These are phyloP conservation scores for Mycetomoellerius zeteki DNA, from an alignment of 1,140 invertebrate genomes.

Conservation along the genomic window DNA sequence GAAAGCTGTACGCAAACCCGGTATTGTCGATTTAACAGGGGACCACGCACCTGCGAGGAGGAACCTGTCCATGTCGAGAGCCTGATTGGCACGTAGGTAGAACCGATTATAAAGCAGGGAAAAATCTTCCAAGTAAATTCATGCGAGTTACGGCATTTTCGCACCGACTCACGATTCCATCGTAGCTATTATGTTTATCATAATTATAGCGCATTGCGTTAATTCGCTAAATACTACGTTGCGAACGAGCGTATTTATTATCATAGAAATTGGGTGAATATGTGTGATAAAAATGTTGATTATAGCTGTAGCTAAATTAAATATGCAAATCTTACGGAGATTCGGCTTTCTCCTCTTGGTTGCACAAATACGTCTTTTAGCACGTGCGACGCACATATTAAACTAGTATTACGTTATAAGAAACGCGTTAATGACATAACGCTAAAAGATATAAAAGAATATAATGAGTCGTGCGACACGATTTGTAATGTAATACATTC, in stretches of 20 bases:
- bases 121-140: slow-evolving; percentile 40
- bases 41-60: slow-evolving; percentile 1
- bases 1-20: slow-evolving; percentile 31
- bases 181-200: slow-evolving; percentile 22
- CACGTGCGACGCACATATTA: background rate
- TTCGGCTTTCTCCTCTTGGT: background rate
- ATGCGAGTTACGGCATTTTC: slow-evolving; percentile 30
- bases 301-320: background rate
- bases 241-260: slow-evolving; percentile 38
- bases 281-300: slow-evolving; percentile 17
- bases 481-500: background rate
- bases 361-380: background rate
- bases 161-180: slow-evolving; percentile 16
- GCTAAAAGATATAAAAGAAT: background rate
- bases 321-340: slow-evolving; percentile 22
- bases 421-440: background rate
- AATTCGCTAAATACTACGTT: slow-evolving; percentile 45
- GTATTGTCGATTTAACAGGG: slow-evolving; percentile 48
- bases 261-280: slow-evolving; percentile 29
- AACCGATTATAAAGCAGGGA: slow-evolving; percentile 26
- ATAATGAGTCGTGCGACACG: background rate
- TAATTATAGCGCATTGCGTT: slow-evolving; percentile 47
- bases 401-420: slow-evolving; percentile 1
- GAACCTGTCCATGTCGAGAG: slow-evolving; percentile 5
- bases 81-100: slow-evolving; percentile 39